phyloP scores from a whole-genome alignment of 2,797 vertebrate genomes.

The Orestias chungarensis region DNA sequence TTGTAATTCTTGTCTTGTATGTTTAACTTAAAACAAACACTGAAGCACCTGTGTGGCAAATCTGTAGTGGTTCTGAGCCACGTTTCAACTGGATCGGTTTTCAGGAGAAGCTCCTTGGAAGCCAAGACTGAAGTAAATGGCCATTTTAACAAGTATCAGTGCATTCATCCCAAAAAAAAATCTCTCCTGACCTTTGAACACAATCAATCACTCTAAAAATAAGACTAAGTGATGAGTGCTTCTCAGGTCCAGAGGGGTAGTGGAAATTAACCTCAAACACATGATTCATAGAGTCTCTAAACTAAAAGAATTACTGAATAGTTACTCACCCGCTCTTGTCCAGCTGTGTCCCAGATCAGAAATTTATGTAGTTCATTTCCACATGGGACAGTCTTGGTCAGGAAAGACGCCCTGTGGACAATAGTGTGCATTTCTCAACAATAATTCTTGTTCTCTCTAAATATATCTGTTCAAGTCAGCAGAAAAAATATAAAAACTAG shows the following conservation, averaged over 20 bases:
- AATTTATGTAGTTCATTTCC: slow-evolving; percentile 98
- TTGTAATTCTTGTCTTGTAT: no score
- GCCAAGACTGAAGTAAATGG: no score
- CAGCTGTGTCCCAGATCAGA: slow-evolving; percentile 99
- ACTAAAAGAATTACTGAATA: slow-evolving; percentile 2
- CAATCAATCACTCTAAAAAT: slow-evolving; percentile 39
- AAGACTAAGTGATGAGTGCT: slow-evolving; percentile 25
- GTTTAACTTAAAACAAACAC: no score
- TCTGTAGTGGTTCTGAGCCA: no score
- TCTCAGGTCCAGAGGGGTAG: slow-evolving; percentile 18
- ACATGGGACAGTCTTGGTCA: slow-evolving; percentile 97
- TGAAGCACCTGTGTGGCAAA: no score
- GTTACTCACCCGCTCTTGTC: slow-evolving; percentile 93
- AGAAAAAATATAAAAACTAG: slow-evolving; percentile 19
- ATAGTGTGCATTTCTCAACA: slow-evolving; percentile 40
- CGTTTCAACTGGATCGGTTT: no score
- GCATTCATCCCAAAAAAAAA: background rate
- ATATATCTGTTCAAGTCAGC: slow-evolving; percentile 16
- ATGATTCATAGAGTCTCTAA: slow-evolving; percentile 8
- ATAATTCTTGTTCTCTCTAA: slow-evolving; percentile 1
- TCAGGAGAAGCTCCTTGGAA: no score
- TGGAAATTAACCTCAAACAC: slow-evolving; percentile 11
- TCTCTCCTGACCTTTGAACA: slow-evolving; percentile 33
- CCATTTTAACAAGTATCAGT: no score
- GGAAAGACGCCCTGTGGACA: slow-evolving; percentile 91